phyloP scores from a whole-genome alignment of 1,140 invertebrate genomes.

The Stegodyphus dumicola region DNA sequence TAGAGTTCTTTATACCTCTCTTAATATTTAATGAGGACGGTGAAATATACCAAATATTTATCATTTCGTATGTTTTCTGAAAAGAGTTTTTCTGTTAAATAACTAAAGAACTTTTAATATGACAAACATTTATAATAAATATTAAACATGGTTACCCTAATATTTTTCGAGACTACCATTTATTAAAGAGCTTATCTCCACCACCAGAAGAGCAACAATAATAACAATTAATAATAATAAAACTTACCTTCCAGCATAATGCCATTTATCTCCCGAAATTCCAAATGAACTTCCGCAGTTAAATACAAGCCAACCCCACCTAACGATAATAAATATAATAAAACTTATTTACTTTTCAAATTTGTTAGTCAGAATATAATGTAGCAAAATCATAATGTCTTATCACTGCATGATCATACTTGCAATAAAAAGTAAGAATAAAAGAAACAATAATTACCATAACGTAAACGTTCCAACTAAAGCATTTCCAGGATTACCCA shows the following conservation, averaged over 20 bases:
- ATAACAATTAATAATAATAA: not conserved
- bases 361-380: not conserved
- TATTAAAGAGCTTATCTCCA: not conserved
- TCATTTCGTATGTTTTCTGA: too few species aligned
- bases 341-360: not conserved
- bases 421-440: not conserved
- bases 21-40: too few species aligned
- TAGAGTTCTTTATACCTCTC: too few species aligned
- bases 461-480: slow-evolving; percentile 92
- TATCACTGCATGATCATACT: not conserved
- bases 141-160: too few species aligned
- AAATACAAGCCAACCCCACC: slow-evolving; percentile 92
- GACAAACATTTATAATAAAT: too few species aligned
- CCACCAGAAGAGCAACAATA: too few species aligned
- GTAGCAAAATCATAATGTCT: not conserved
- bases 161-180: too few species aligned
- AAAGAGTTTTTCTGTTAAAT: too few species aligned
- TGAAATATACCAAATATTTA: too few species aligned
- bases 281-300: slow-evolving; percentile 82
- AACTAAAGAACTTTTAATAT: too few species aligned
- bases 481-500: slow-evolving; percentile 90
- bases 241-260: slow-evolving; percentile 80
- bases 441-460: slow-evolving; percentile 67
- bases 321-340: slow-evolving; percentile 9
- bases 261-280: slow-evolving; percentile 80